Percentiles rank a stretch among this genome's conserved stretches.
These are phyloP conservation scores for Drosophila nebulosa DNA, from an alignment of 1,140 invertebrate species.

Conservation along the genomic window DNA sequence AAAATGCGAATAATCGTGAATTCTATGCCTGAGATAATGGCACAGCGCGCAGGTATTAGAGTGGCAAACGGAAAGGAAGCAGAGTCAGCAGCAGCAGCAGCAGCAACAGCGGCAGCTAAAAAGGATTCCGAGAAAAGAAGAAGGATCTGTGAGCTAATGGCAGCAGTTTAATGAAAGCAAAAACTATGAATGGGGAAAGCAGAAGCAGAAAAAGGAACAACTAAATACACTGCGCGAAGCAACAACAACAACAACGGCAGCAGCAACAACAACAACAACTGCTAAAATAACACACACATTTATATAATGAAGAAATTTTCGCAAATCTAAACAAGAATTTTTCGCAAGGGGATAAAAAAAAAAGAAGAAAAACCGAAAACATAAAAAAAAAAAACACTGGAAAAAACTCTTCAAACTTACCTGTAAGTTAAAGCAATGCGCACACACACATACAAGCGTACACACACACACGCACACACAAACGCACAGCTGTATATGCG, in stretches of 20 bases:
- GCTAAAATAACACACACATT: constrained; percentile 40
- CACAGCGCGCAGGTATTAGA: constrained; percentile 65
- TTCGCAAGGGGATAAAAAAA: constrained; percentile 55
- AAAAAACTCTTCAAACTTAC: constrained; percentile 56
- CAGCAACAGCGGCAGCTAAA: background rate
- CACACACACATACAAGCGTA: constrained; percentile 35
- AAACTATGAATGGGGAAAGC: background rate
- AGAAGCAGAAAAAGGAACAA: constrained; percentile 18
- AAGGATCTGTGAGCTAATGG: constrained; percentile 1
- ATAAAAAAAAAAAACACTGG: constrained; percentile 17
- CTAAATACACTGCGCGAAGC: constrained; percentile 69
- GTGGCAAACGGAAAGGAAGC: background rate
- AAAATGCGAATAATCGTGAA: constrained; percentile 93
- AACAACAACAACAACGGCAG: constrained; percentile 16
- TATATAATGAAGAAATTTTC: constrained; percentile 35
- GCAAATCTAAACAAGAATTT: constrained; percentile 55
- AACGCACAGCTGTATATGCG: background rate
- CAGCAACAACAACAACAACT: constrained; percentile 31
- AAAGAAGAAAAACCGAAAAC: constrained; percentile 16
- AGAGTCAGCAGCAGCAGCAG: background rate
- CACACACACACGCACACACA: constrained; percentile 14
- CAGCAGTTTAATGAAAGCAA: background rate
- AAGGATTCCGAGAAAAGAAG: constrained; percentile 26
- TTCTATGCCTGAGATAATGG: constrained; percentile 94
- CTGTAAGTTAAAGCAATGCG: constrained; percentile 65